Base-by-base conservation (phyloP, 2,888 invertebrate genomes). In the Caenorhabditis auriculariae region DNA sequence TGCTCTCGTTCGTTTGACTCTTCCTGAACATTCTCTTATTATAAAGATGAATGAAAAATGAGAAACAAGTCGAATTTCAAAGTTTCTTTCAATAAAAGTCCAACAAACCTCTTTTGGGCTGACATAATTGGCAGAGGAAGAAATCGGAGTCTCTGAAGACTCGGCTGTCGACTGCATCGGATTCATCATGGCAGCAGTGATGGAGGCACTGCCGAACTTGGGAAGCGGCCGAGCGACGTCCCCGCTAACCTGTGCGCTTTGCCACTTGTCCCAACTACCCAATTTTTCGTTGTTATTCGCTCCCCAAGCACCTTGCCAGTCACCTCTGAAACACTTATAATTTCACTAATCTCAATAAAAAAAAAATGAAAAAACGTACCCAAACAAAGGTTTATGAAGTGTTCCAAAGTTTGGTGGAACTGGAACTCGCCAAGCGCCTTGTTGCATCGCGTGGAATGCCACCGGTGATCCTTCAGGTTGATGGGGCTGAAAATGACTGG, bases 21-120 rank as follows among this genome's bases (percentile, higher is more conserved):
- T 17, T 60, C 60, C 64, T 64, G 48, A 19, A 64, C 48, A 21
- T 6, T 45, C 9, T 17, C 21, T 26, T 26, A 43, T 19, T 6
- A 28, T 7, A 45, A 4, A 28, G n/a, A 6, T 12, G 4, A 17
- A 27, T 12, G 17, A 49, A 23, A 48, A 48, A 27, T 49, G 28
- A 28, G 27, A 27, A 15, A 39, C 35, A 28, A 39, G 17, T 32
- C 15, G 38, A 39, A 28, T 27, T 49, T 29, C 48, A 28, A 44
- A 6, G 45, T 29, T 9, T n/a, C n/a, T n/a, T n/a, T n/a, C n/a
- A n/a, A n/a, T n/a, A n/a, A n/a, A n/a, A n/a, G n/a, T n/a, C n/a
- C n/a, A n/a, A 7, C 58, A 17, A 32, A 63, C 63, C 52, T 63
- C 54, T 29, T 62, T 52, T 7, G 58, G 63, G 24, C 57, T 58